These are phyloP conservation scores for Hybos culiciformis DNA, from an alignment of 2,888 invertebrate genomes.

Conservation along the genomic window DNA sequence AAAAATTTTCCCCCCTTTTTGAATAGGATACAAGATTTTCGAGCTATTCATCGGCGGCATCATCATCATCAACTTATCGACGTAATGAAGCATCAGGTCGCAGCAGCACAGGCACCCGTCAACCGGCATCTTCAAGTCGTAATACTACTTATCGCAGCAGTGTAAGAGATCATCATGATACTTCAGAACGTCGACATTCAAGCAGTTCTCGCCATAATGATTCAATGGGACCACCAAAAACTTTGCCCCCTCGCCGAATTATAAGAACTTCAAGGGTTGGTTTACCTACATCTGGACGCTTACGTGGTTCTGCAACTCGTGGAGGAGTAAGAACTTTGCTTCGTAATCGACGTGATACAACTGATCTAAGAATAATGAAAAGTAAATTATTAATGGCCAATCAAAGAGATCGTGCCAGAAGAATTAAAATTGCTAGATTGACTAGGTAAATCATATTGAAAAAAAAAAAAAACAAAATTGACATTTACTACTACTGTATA, in stretches of 20 bases:
- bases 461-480: no score
- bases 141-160: conserved; percentile 19
- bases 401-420: conserved; percentile 33
- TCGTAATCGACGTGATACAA: conserved; percentile 24
- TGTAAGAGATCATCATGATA: conserved; percentile 3
- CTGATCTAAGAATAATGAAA: conserved; percentile 32
- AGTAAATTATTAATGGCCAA: conserved; percentile 30
- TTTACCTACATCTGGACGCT: conserved; percentile 22
- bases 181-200: conserved; percentile 10
- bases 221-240: conserved; percentile 34
- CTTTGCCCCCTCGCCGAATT: conserved; percentile 28
- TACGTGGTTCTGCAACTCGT: conserved; percentile 21
- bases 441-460: no score
- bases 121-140: conserved; percentile 15
- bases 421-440: conserved; percentile 33
- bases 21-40: conserved; percentile 21
- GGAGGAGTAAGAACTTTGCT: conserved; percentile 26
- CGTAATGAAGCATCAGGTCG: conserved; percentile 25
- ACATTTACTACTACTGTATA: no score
- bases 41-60: conserved; percentile 28
- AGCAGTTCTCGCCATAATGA: conserved; percentile 13
- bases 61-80: conserved; percentile 34
- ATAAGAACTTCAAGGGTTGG: conserved; percentile 28
- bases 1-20: conserved; percentile 18
- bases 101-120: conserved; percentile 30